Conservation (phyloP, 2,797 vertebrate genomes). For the Netta rufina region DNA sequence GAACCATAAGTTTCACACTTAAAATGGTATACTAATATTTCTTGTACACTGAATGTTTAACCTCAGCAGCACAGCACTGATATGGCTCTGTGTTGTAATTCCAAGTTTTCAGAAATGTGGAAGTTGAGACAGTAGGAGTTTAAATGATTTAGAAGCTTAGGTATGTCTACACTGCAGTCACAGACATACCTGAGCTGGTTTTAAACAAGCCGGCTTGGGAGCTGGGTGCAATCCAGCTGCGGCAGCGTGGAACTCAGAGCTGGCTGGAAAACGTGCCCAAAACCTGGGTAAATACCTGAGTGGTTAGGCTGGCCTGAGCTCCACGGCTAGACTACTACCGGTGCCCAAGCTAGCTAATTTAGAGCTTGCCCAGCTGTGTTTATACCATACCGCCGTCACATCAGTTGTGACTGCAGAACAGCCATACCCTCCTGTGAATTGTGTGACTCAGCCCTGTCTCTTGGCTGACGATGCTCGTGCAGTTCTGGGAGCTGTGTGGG, state of each 20-base stretch:
- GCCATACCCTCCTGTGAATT: not conserved
- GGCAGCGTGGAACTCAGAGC: not conserved
- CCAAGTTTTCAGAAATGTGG: not conserved
- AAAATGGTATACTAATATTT: not conserved
- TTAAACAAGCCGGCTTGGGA: not conserved
- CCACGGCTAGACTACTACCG: not conserved
- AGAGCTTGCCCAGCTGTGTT: not conserved
- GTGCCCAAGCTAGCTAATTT: not conserved
- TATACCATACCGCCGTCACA: not conserved
- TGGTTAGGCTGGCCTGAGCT: slow-evolving; percentile 9
- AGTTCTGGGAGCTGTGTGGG: not conserved
- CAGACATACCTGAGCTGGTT: slow-evolving; percentile 19
- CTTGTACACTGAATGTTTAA: not conserved
- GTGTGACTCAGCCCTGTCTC: slow-evolving; percentile 5
- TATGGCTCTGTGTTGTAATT: not conserved
- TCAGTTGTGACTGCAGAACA: not conserved
- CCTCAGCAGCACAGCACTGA: not conserved
- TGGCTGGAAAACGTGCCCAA: slow-evolving; percentile 1
- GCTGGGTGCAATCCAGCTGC: not conserved
- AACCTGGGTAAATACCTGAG: not conserved
- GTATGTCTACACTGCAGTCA: not conserved
- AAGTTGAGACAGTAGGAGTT: not conserved
- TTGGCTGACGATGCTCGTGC: not conserved
- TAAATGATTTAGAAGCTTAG: not conserved
- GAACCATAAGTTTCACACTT: not conserved